A percentile compares a stretch with the other conserved stretches of the same genome.
Evolutionary conservation across 2,888 invertebrate species (phyloP).

Genomic region (Sipunculus nudus): DNA sequence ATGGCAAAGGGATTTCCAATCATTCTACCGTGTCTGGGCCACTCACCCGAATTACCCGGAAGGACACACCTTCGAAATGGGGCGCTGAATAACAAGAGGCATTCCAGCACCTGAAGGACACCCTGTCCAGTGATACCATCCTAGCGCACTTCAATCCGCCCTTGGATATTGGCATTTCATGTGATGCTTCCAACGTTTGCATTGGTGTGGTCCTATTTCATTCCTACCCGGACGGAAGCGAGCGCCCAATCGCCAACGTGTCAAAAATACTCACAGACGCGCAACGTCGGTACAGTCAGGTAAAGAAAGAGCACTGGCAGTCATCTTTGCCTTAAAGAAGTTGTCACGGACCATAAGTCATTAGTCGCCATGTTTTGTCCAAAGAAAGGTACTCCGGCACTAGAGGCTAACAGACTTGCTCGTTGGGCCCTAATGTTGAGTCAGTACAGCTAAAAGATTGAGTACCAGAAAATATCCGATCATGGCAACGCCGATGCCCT

Average conservation of each 20-base stretch:
- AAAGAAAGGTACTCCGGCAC: constrained; percentile 4
- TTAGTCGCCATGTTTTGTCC: constrained; percentile 6
- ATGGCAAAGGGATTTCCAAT: constrained; percentile 22
- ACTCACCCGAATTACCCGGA: constrained; percentile 20
- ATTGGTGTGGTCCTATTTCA: constrained; percentile 33
- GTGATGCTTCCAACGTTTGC: constrained; percentile 33
- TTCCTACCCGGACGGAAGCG: constrained; percentile 21
- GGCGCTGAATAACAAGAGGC: no score
- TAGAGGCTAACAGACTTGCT: constrained; percentile 7
- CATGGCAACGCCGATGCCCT: constrained; percentile 36
- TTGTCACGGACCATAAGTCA: constrained; percentile 19
- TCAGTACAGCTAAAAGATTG: constrained; percentile 22
- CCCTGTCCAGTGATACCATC: constrained; percentile 9
- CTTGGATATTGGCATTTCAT: constrained; percentile 21
- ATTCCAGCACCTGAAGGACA: no score
- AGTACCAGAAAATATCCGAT: constrained; percentile 14
- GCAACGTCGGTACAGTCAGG: constrained; percentile 25
- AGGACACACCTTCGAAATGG: constrained; percentile 15
- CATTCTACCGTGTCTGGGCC: constrained; percentile 22
- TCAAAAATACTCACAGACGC: constrained; percentile 29
- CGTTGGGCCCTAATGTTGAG: constrained; percentile 29
- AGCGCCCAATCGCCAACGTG: constrained; percentile 20
- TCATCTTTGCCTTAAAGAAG: no score
- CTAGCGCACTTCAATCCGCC: constrained; percentile 28
- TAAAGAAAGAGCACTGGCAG: constrained; percentile 33